A percentile compares a stretch with the other conserved stretches of the same genome.
These are phyloP conservation scores for Bombus sibiricus DNA, from an alignment of 1,140 invertebrate species.

Conservation along the genomic window DNA sequence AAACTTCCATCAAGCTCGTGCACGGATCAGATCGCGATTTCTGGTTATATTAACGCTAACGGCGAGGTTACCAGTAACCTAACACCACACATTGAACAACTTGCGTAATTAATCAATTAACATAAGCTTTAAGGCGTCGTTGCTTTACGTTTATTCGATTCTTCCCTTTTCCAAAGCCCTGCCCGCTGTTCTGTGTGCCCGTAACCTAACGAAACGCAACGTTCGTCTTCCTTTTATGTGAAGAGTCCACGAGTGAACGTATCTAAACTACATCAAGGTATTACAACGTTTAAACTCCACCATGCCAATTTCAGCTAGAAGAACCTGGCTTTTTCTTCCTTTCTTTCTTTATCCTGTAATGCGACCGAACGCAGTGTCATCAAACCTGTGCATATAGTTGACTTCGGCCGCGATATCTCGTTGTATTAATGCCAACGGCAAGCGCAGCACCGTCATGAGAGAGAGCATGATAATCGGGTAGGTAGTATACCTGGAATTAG, in stretches of 20 bases:
- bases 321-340: no score
- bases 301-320: slow-evolving; percentile 26
- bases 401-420: slow-evolving; percentile 61
- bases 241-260: not conserved
- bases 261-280: slow-evolving; percentile 19
- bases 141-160: slow-evolving; percentile 12
- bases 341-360: not conserved
- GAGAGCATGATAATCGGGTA: slow-evolving; percentile 57
- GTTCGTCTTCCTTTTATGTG: not conserved
- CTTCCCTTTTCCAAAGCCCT: not conserved
- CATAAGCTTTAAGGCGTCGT: slow-evolving; percentile 37
- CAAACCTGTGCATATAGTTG: slow-evolving; percentile 41
- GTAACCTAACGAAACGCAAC: slow-evolving; percentile 3
- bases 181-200: not conserved
- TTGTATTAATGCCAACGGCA: slow-evolving; percentile 68
- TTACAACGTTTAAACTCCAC: not conserved
- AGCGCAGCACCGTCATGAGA: slow-evolving; percentile 55
- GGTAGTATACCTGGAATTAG: slow-evolving; percentile 67
- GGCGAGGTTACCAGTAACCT: slow-evolving; percentile 35
- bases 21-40: slow-evolving; percentile 44
- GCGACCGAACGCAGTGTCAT: slow-evolving; percentile 47
- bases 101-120: slow-evolving; percentile 4
- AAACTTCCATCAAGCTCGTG: slow-evolving; percentile 49
- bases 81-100: slow-evolving; percentile 31
- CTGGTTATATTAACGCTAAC: slow-evolving; percentile 56